Evolutionary conservation across 2,888 invertebrate species (phyloP), one percentile per base, ranked within the genome.

Genomic region (Saturnia japonica): DNA sequence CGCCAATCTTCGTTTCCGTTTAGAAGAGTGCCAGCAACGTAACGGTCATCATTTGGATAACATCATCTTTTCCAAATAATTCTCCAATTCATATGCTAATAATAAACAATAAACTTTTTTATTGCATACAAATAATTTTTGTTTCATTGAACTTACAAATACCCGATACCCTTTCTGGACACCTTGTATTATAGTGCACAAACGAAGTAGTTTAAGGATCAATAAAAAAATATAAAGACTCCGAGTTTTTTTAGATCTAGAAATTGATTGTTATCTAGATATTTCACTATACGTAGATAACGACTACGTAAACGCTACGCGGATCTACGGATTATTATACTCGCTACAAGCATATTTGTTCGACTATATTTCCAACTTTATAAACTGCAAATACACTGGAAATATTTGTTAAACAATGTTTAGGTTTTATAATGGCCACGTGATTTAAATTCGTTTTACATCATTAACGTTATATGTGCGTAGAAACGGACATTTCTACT

Each of bases 401-500:
- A 11, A 22, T 8, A 22, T 54, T 54, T 22, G 22, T 28, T 60
- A 60, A 28, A 60, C 25, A 28, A 12, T 60, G 25, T 60, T 60
- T 28, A 60, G 11, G 4, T 64, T 34, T 64, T 64, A 64, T 64
- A 64, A 40, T 64, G 40, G 19, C 22, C 40, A 8, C 40, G 62
- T 19, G 62, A 64, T 64, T 64, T 64, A 64, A 64, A 64, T 40
- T 57, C 57, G 25, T 60, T 40, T 64, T 40, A 40, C n/a, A 64
- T 64, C 40, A 64, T 64, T 64, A 64, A n/a, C 64, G 40, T 64
- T 64, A 40, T 64, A 19, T 40, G 19, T 64, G 34, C 11, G 40
- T 64, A 40, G 40, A 34, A 64, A 64, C 64, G 64, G 64, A 64
- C 64, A 64, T 40, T 64, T 64, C 64, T 64, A 40, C 64, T 64